A percentile compares a stretch with the other conserved stretches of the same genome.
phyloP scores from a whole-genome alignment of 2,888 invertebrate genomes.

The Tenthredo livida region DNA sequence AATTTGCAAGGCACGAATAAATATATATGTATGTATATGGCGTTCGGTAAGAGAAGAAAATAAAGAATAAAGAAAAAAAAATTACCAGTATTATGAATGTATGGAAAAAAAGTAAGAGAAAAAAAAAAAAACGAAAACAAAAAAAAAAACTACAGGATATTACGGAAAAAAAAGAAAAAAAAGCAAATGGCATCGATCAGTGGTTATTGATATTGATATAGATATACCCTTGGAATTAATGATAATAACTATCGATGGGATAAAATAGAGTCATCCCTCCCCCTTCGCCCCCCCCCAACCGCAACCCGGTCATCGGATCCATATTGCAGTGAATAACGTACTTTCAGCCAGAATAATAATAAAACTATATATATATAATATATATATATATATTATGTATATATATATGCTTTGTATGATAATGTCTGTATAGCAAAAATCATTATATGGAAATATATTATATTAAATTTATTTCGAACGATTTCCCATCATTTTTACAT shows the following conservation, averaged over 20 bases:
- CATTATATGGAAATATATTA: constrained; percentile 78
- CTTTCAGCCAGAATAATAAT: constrained; percentile 60
- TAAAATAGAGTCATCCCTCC: neutral
- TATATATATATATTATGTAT: constrained; percentile 65
- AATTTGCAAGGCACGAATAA: neutral
- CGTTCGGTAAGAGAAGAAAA: constrained; percentile 59
- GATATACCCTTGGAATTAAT: neutral
- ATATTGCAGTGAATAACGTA: constrained; percentile 42
- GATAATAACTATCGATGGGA: neutral
- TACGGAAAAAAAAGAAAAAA: neutral
- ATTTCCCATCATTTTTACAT: neutral
- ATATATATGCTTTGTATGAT: constrained; percentile 76
- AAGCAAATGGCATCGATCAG: constrained; percentile 4
- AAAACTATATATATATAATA: constrained; percentile 67
- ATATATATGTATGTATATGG: constrained; percentile 57
- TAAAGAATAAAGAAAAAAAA: constrained; percentile 61
- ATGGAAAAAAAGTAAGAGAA: constrained; percentile 66
- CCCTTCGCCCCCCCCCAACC: no score
- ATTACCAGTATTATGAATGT: constrained; percentile 78
- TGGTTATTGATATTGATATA: constrained; percentile 16
- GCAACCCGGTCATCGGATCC: neutral
- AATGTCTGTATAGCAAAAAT: constrained; percentile 78
- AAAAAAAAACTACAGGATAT: neutral
- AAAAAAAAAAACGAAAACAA: neutral
- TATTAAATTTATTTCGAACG: constrained; percentile 74